phyloP scores from a whole-genome alignment of 2,113 vertebrate genomes.

The Patagioenas fasciata region DNA sequence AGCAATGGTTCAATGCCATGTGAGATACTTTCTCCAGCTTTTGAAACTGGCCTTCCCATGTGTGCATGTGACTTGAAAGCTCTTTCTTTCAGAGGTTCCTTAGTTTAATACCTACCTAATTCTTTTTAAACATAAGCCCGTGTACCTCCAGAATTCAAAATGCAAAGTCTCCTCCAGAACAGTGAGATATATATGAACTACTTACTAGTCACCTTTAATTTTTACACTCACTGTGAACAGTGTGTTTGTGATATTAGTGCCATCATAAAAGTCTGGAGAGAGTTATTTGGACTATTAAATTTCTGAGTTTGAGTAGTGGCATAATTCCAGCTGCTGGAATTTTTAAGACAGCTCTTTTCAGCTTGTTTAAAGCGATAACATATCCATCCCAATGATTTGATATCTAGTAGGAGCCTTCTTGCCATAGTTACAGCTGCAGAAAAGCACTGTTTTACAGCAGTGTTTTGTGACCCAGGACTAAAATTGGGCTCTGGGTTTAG shows the following conservation, averaged over 20 bases:
- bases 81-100: not conserved
- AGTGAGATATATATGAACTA: not conserved
- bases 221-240: not conserved
- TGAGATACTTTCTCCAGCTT: not conserved
- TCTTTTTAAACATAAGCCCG: not conserved
- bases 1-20: not conserved
- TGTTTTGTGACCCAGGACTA: not conserved
- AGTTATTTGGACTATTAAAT: not conserved
- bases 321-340: not conserved
- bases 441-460: not conserved
- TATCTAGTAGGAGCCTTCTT: not conserved
- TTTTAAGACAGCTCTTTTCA: not conserved
- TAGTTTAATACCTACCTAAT: not conserved
- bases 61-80: not conserved
- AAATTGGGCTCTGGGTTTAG: not conserved
- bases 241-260: not conserved
- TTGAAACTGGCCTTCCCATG: constrained; percentile 2
- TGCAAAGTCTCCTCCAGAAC: not conserved
- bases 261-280: not conserved
- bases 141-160: not conserved
- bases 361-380: not conserved
- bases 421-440: not conserved
- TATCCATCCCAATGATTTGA: not conserved
- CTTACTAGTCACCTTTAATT: not conserved
- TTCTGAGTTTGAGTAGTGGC: not conserved